Conservation (phyloP, 37 sponge, comb jelly and placozoan species). For the Tethya wilhelma region DNA sequence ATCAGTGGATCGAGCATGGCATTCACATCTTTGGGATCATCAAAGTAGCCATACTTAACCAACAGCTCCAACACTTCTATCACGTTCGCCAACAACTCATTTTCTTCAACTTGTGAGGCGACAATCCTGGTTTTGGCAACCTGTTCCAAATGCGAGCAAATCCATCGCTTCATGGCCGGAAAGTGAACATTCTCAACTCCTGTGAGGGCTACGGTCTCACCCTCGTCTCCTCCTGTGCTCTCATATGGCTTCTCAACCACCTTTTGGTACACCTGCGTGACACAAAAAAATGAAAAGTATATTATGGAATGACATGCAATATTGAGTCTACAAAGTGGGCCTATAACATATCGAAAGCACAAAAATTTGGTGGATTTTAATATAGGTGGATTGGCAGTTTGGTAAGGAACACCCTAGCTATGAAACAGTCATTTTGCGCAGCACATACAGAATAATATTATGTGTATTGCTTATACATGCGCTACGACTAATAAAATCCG, state of each 20-base stretch:
- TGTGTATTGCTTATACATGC: too few relatives aligned
- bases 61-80: conserved; percentile 42
- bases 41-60: conserved; percentile 68
- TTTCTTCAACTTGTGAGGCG: background rate
- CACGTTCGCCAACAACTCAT: conserved; percentile 38
- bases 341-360: too few relatives aligned
- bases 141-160: conserved; percentile 11
- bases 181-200: conserved; percentile 60
- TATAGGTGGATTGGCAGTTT: too few relatives aligned
- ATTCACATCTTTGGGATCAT: conserved; percentile 40
- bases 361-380: too few relatives aligned
- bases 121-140: background rate
- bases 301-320: background rate
- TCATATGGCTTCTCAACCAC: conserved; percentile 50
- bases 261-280: conserved; percentile 39
- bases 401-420: too few relatives aligned
- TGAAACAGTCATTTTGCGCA: too few relatives aligned
- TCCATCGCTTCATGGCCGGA: conserved; percentile 54
- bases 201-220: conserved; percentile 44
- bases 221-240: conserved; percentile 34
- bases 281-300: background rate
- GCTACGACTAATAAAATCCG: too few relatives aligned
- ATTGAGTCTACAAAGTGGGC: too few relatives aligned
- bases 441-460: too few relatives aligned
- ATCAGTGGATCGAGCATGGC: conserved; percentile 48